Evolutionary conservation across 2,888 invertebrate genomes (phyloP).

Genomic region (Pterostichus madidus): DNA sequence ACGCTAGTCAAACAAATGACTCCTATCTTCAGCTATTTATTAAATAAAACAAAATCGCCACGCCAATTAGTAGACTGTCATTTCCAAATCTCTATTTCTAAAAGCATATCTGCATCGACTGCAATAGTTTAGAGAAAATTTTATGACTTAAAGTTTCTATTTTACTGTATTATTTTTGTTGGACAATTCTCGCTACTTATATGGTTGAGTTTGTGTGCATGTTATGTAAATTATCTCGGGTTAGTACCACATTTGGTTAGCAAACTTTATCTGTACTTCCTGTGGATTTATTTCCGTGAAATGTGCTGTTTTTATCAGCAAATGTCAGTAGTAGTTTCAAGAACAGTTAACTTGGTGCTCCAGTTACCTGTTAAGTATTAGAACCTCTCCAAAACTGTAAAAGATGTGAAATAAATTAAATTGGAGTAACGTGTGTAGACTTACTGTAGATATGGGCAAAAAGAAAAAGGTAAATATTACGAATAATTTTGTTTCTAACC

Average conservation of each 20-base stretch:
- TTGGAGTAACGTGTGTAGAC: too few species aligned
- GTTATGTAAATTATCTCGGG: slow-evolving; percentile 48
- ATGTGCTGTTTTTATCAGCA: slow-evolving; percentile 20
- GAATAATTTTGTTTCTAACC: too few species aligned
- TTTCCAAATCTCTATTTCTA: neutral
- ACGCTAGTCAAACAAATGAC: slow-evolving; percentile 23
- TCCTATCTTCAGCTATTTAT: slow-evolving; percentile 19
- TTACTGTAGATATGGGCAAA: too few species aligned
- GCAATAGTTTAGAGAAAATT: neutral
- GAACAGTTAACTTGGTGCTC: neutral
- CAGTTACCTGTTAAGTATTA: too few species aligned
- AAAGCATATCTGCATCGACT: neutral
- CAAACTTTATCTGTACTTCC: slow-evolving; percentile 45
- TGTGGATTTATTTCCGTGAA: slow-evolving; percentile 27
- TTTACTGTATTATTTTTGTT: neutral
- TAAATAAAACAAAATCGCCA: slow-evolving; percentile 25
- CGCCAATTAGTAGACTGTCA: slow-evolving; percentile 9
- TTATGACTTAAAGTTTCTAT: neutral
- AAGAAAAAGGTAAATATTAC: too few species aligned
- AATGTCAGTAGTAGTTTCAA: slow-evolving; percentile 14
- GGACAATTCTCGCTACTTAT: neutral
- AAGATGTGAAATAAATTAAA: too few species aligned
- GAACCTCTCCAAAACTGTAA: too few species aligned
- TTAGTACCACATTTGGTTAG: slow-evolving; percentile 20
- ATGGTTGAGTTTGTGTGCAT: slow-evolving; percentile 23